These are phyloP conservation scores for Deilephila porcellus DNA, from an alignment of 2,888 invertebrate species.

Conservation along the genomic window DNA sequence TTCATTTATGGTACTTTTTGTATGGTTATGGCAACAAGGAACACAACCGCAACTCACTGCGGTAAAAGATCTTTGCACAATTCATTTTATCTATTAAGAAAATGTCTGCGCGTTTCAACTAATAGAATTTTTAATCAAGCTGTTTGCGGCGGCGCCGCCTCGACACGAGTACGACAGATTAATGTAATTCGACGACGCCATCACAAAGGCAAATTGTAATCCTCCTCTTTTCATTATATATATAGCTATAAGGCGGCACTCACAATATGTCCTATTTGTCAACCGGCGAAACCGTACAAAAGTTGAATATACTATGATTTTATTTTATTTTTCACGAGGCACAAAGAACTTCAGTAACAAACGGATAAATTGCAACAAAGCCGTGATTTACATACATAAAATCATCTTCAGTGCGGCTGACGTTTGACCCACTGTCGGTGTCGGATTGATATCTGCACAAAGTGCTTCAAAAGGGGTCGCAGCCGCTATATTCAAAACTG, in stretches of 20 bases:
- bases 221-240: constrained; percentile 78
- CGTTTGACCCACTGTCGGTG: constrained; percentile 62
- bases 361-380: constrained; percentile 65
- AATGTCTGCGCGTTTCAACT: constrained; percentile 80
- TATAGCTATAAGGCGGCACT: constrained; percentile 70
- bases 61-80: constrained; percentile 21
- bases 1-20: no score
- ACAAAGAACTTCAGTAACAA: constrained; percentile 65
- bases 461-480: constrained; percentile 60
- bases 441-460: constrained; percentile 55
- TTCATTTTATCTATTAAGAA: constrained; percentile 76
- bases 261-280: constrained; percentile 65
- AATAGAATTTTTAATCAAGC: constrained; percentile 85
- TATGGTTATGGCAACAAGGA: background rate
- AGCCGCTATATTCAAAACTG: constrained; percentile 62
- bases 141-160: constrained; percentile 72
- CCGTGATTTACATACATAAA: constrained; percentile 68
- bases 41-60: constrained; percentile 18
- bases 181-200: constrained; percentile 83
- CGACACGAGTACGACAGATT: constrained; percentile 77
- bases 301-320: constrained; percentile 49
- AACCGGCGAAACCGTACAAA: constrained; percentile 39
- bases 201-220: constrained; percentile 85
- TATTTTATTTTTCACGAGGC: constrained; percentile 58
- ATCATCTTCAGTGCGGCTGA: constrained; percentile 65